Conservation (phyloP, 1,140 invertebrate genomes). For the Papilio helenus region DNA sequence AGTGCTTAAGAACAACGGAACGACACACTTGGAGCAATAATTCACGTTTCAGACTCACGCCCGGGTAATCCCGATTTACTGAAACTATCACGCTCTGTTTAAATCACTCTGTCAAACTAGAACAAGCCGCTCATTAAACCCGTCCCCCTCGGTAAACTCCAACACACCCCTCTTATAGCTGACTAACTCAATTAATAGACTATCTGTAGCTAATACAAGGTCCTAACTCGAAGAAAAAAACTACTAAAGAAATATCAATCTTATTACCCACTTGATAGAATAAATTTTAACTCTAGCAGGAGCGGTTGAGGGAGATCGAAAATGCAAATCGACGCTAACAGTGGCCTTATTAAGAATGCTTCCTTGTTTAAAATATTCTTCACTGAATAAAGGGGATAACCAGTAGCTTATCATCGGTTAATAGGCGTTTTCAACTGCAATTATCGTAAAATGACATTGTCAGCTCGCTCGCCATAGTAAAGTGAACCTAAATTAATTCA, state of each 20-base stretch:
- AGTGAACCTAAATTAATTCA: constrained; percentile 52
- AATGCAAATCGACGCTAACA: constrained; percentile 56
- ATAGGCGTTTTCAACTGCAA: constrained; percentile 57
- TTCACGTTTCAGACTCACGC: constrained; percentile 59
- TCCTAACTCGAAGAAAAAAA: constrained; percentile 46
- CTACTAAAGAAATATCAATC: constrained; percentile 36
- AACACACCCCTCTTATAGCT: constrained; percentile 61
- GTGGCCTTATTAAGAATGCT: constrained; percentile 55
- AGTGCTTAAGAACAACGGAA: constrained; percentile 34
- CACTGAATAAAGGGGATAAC: constrained; percentile 47
- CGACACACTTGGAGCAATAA: constrained; percentile 58
- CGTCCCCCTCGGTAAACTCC: constrained; percentile 59
- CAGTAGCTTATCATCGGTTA: constrained; percentile 58
- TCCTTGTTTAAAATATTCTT: constrained; percentile 59
- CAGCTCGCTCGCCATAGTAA: constrained; percentile 52
- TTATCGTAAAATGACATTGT: constrained; percentile 66
- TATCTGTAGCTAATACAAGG: constrained; percentile 46
- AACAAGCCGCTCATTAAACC: constrained; percentile 73
- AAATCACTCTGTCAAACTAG: constrained; percentile 79
- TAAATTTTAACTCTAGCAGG: constrained; percentile 39
- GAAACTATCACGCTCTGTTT: constrained; percentile 68
- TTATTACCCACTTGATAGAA: constrained; percentile 40
- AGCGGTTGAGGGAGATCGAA: constrained; percentile 45
- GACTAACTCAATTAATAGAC: constrained; percentile 65
- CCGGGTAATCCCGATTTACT: constrained; percentile 71